phyloP scores from a whole-genome alignment of 1,140 invertebrate genomes.

The Brachionus plicatilis region DNA sequence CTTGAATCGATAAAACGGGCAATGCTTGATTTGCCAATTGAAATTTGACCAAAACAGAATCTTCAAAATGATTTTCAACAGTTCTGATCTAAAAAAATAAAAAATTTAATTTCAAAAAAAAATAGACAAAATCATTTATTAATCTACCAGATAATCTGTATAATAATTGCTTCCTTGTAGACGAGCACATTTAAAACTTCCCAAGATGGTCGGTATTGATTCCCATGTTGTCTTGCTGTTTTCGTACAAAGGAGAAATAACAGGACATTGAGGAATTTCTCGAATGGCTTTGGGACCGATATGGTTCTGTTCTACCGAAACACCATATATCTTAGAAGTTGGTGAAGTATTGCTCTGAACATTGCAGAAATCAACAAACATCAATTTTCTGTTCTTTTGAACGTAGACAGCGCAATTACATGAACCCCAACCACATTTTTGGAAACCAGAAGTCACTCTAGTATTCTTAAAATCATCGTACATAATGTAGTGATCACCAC shows the following conservation, averaged over 20 bases:
- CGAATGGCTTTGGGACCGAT: not conserved
- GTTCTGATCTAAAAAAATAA: not conserved
- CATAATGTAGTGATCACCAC: not conserved
- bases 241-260: not conserved
- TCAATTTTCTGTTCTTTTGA: not conserved
- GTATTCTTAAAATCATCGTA: not conserved
- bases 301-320: not conserved
- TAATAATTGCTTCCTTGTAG: not conserved
- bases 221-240: not conserved
- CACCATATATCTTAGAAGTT: not conserved
- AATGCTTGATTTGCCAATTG: not conserved
- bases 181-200: not conserved
- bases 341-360: not conserved
- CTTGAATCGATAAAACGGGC: not conserved
- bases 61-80: not conserved
- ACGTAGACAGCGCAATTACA: conserved; percentile 13
- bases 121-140: not conserved
- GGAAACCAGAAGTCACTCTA: not conserved
- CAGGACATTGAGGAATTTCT: not conserved
- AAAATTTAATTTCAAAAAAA: not conserved
- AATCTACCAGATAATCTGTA: not conserved
- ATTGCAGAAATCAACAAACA: conserved; percentile 30
- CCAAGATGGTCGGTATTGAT: not conserved
- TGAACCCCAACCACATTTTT: not conserved
- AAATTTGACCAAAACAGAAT: conserved; percentile 5